A percentile compares a stretch with the other conserved stretches of the same genome.
These are phyloP conservation scores for Psilanteris sp. DNA, from an alignment of 1,140 invertebrate species.

Conservation along the genomic window DNA sequence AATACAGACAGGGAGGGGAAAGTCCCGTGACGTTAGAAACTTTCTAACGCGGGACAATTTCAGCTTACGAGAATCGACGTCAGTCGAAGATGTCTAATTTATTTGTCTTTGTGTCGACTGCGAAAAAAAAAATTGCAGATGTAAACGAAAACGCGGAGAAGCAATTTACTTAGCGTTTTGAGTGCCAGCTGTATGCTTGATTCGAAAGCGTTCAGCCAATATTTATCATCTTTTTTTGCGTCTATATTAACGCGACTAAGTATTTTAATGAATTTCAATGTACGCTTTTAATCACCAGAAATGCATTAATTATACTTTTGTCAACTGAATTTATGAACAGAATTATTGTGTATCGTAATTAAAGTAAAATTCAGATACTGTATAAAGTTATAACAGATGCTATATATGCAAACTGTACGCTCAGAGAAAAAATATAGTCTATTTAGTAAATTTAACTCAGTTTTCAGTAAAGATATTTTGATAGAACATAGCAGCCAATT, in stretches of 20 bases:
- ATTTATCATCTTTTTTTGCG: constrained; percentile 13
- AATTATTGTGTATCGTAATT: too few relatives aligned
- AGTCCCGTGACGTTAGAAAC: constrained; percentile 31
- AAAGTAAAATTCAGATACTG: too few relatives aligned
- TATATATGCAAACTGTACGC: too few relatives aligned
- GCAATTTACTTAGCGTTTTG: constrained; percentile 36
- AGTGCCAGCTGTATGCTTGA: constrained; percentile 28
- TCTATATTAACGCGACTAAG: background rate
- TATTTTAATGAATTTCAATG: too few relatives aligned
- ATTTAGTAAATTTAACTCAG: too few relatives aligned
- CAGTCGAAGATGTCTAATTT: constrained; percentile 39
- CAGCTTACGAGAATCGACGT: constrained; percentile 21
- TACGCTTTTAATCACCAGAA: too few relatives aligned
- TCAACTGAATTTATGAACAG: too few relatives aligned
- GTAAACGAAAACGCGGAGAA: constrained; percentile 16
- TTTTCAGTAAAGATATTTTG: too few relatives aligned
- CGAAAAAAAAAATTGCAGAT: constrained; percentile 34
- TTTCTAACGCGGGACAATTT: constrained; percentile 39
- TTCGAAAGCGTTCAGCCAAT: background rate
- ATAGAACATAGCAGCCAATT: too few relatives aligned
- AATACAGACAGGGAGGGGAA: constrained; percentile 27
- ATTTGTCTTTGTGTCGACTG: constrained; percentile 37
- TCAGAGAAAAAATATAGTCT: too few relatives aligned
- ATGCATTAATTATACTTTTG: too few relatives aligned
- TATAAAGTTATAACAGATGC: too few relatives aligned